Conservation (phyloP, 2,888 invertebrate species). For the Acrocera orbiculus region DNA sequence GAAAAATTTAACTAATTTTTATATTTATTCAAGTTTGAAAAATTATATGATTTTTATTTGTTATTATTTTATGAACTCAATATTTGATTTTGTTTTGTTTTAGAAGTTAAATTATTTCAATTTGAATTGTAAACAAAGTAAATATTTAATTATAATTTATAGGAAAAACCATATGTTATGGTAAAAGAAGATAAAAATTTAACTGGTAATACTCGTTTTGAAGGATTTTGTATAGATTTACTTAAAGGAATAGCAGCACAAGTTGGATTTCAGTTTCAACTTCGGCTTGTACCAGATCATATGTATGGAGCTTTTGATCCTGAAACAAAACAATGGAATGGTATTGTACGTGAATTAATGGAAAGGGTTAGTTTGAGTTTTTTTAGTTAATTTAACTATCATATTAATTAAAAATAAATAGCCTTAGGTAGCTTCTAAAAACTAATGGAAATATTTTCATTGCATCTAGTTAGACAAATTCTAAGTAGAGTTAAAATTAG, state of each 20-base stretch:
- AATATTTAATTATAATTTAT: too few species aligned
- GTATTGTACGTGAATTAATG: constrained; percentile 71
- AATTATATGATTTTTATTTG: constrained; percentile 1
- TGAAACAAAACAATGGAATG: constrained; percentile 77
- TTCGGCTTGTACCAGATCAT: constrained; percentile 66
- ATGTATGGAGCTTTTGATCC: constrained; percentile 83
- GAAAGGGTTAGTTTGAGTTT: constrained; percentile 58
- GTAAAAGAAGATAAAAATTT: constrained; percentile 67
- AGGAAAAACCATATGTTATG: constrained; percentile 89
- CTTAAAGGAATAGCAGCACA: constrained; percentile 64
- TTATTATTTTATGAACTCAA: not conserved
- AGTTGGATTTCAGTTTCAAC: constrained; percentile 75
- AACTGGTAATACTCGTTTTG: constrained; percentile 72
- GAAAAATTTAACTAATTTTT: not conserved
- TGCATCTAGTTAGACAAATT: too few species aligned
- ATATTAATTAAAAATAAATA: too few species aligned
- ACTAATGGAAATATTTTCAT: too few species aligned
- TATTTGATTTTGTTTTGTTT: not conserved
- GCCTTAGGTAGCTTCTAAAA: too few species aligned
- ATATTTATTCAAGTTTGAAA: not conserved
- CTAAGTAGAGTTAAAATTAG: too few species aligned
- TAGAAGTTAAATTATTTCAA: not conserved
- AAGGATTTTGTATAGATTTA: constrained; percentile 84
- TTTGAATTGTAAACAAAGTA: too few species aligned
- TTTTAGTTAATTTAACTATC: too few species aligned